Percentiles rank a stretch among this genome's conserved stretches.
phyloP scores from a whole-genome alignment of 1,140 invertebrate genomes.

The Dinothrombium tinctorium region DNA sequence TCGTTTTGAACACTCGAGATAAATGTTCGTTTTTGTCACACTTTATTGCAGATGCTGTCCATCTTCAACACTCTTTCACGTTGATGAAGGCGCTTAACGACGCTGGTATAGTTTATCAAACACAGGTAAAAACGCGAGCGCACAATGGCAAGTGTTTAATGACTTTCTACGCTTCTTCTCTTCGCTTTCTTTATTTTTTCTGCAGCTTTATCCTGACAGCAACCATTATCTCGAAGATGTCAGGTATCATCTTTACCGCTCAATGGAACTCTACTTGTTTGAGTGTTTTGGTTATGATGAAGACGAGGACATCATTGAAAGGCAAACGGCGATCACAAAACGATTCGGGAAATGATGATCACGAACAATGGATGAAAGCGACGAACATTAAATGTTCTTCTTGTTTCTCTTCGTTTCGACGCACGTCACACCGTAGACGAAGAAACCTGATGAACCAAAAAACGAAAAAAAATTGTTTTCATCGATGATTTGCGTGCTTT shows the following conservation, averaged over 20 bases:
- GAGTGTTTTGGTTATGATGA: conserved; percentile 13
- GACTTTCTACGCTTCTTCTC: not conserved
- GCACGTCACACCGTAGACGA: no score
- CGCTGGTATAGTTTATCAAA: conserved; percentile 57
- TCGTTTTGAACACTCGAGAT: not conserved
- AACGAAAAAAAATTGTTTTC: no score
- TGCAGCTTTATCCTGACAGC: conserved; percentile 16
- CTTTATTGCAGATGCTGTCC: conserved; percentile 55
- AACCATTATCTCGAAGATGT: conserved; percentile 13
- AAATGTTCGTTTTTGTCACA: not conserved
- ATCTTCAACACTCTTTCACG: conserved; percentile 75
- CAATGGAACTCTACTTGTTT: conserved; percentile 14
- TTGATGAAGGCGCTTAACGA: conserved; percentile 55
- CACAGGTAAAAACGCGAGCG: conserved; percentile 39
- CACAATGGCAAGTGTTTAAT: not conserved
- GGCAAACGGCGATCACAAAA: no score
- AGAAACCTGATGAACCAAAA: no score
- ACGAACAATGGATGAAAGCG: no score
- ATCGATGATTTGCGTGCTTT: no score
- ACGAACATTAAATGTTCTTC: no score
- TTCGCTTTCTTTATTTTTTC: not conserved
- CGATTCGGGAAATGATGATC: no score
- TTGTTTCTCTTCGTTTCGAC: no score
- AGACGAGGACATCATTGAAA: no score
- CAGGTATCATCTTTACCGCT: conserved; percentile 15